Conservation (phyloP, 2,797 vertebrate genomes). For the Calcarius lapponicus region DNA sequence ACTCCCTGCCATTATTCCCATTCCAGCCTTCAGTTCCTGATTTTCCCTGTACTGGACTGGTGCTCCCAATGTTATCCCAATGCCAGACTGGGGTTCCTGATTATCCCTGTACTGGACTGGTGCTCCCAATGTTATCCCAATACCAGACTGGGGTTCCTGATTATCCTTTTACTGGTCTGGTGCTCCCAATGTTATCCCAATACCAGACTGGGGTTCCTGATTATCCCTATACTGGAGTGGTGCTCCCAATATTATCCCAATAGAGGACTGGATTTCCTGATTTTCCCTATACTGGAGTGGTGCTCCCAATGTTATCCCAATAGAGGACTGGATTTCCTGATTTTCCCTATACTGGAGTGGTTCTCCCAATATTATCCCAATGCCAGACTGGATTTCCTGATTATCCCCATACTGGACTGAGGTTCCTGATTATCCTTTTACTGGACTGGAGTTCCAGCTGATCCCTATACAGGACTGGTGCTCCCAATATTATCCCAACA, state of each 20-base stretch:
- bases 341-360: not conserved
- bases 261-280: fast-evolving
- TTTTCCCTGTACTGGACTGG: too few relatives aligned
- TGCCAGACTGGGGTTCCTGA: not conserved
- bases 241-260: not conserved
- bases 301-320: too few relatives aligned
- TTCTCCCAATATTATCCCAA: not conserved
- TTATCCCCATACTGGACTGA: too few relatives aligned
- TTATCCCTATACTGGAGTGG: too few relatives aligned
- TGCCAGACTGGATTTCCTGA: not conserved
- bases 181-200: not conserved
- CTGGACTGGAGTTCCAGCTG: too few relatives aligned
- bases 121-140: too few relatives aligned
- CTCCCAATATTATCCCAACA: not conserved
- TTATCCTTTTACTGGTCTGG: too few relatives aligned
- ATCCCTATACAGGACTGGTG: too few relatives aligned
- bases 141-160: too few relatives aligned
- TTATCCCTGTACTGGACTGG: too few relatives aligned
- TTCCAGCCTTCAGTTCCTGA: not conserved
- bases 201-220: not conserved
- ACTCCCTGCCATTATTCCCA: not conserved
- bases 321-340: not conserved
- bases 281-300: too few relatives aligned
- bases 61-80: not conserved
- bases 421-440: not conserved